Evolutionary conservation across 2,113 vertebrate genomes (phyloP), one percentile per base, ranked within the genome.

Genomic region (Trematomus loennbergii): DNA sequence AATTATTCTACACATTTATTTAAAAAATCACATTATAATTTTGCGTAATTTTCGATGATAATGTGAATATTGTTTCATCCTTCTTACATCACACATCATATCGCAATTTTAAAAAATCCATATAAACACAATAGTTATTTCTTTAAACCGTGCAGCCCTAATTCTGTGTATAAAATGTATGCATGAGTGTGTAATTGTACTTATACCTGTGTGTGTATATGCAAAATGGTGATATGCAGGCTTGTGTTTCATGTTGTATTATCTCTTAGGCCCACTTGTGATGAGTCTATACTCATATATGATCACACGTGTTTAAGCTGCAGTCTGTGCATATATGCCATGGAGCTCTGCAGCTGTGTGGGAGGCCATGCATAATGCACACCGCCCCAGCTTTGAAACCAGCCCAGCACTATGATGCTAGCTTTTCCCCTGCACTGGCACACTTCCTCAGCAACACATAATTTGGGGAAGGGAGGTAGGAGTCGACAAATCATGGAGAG

Each of bases 351-450:
- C 62, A 12, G 67, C 67, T 54, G 86, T 83, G 90, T 91, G 85
- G 89, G 91, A 91, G 89, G 80, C 66, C 82, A 87, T 93, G 89
- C 88, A 94, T 94, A 90, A 93, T 93, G 83, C 82, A 92, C 81
- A 67, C 69, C 83, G 50, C 58, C 72, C 62, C 64, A 49, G 90
- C 90, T 94, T 92, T 92, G 93, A 92, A 91, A 88, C 69, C 75
- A 76, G 46, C 84, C 64, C 74, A 58, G 78, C 58, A 83, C 69
- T 77, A 40, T 40, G 84, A 86, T 82, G 84, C 55, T 72, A 89
- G 85, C 80, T 76, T 71, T 82, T 76, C 62, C 75, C 55, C 64
- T 78, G 64, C 78, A 63, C 78, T 85, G 73, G 75, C 84, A 79
- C 87, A 74, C 81, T 89, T 88, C 78, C 83, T 85, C 74, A 66